Evolutionary conservation across 2,888 invertebrate species (phyloP), one percentile per base, ranked within the genome.

Genomic region (Troides helena): DNA sequence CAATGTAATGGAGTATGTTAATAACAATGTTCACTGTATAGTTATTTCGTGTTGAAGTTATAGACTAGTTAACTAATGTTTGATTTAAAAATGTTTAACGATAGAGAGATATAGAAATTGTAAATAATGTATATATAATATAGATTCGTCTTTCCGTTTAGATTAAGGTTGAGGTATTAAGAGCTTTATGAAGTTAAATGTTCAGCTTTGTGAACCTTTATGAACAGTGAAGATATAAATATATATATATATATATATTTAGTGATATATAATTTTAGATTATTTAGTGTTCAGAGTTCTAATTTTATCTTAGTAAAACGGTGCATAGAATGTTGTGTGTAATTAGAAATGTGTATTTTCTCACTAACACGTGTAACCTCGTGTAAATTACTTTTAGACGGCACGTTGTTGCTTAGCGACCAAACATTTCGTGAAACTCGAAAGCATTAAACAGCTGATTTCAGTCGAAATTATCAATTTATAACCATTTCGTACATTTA

Each of bases 181-280:
- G 83, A 86, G 85, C 82, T 87, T 86, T 87, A 85, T 83, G 74
- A 77, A 80, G 79, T 75, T 73, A 72, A 72, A 77, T 72, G 73
- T 71, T 73, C 73, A 73, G 74, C 72, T 74, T 65, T 62, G 57
- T 68, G 39, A 67, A 68, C 75, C 75, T 75, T 75, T 77, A 76
- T 72, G 71, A 78, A 78, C 76, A 74, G 73, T 77, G 73, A 76
- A 79, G 75, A 14, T 12, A 70, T 70, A 65, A 62, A 64, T 66
- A 30, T 30, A 70, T 70, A 65, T 65, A 64, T 70, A 64, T 66
- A 30, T 30, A 70, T 70, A 65, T 65, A 64, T 66, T 62, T 23
- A 68, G 65, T 65, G 62, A 66, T 30, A 30, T 30, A 30, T 30
- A 30, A 30, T 46, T 68, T 61, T 71, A 62, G 65, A 36, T 58